Conservation (phyloP, 2,113 vertebrate genomes). For the Crotophaga sulcirostris region DNA sequence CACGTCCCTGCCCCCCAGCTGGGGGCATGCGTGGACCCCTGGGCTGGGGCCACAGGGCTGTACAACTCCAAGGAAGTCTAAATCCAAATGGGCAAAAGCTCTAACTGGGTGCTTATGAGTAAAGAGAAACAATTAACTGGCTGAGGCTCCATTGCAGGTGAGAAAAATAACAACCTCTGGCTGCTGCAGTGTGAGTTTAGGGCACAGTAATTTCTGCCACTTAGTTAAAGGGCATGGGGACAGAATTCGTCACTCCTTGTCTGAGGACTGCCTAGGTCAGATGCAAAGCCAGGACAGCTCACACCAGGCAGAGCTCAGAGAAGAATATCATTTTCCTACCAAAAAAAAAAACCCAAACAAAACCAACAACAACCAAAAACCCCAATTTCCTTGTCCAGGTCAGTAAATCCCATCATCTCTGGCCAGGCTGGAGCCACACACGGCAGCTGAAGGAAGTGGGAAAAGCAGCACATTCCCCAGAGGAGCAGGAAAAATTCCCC, state of each 20-base stretch:
- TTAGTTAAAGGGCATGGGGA: not conserved
- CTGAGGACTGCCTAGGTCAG: not conserved
- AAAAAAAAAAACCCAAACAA: not conserved
- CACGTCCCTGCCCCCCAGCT: not conserved
- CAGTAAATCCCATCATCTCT: not conserved
- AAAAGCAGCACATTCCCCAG: not conserved
- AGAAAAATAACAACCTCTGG: not conserved
- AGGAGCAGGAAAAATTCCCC: not conserved
- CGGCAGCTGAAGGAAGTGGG: not conserved
- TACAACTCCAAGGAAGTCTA: not conserved
- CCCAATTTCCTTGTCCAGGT: not conserved
- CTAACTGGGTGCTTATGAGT: rapidly evolving
- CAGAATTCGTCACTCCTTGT: not conserved
- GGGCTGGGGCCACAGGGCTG: not conserved
- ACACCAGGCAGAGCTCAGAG: not conserved
- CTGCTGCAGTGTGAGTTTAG: not conserved
- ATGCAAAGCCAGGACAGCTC: not conserved
- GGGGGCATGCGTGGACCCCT: rapidly evolving
- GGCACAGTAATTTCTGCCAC: not conserved
- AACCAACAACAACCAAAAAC: not conserved
- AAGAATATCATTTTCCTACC: not conserved
- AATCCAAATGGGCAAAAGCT: not conserved
- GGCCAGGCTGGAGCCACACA: no score
- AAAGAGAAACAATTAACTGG: not conserved
- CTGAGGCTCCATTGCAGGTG: not conserved